These are phyloP conservation scores for Volucella zonaria DNA, from an alignment of 2,888 invertebrate genomes.

Conservation along the genomic window DNA sequence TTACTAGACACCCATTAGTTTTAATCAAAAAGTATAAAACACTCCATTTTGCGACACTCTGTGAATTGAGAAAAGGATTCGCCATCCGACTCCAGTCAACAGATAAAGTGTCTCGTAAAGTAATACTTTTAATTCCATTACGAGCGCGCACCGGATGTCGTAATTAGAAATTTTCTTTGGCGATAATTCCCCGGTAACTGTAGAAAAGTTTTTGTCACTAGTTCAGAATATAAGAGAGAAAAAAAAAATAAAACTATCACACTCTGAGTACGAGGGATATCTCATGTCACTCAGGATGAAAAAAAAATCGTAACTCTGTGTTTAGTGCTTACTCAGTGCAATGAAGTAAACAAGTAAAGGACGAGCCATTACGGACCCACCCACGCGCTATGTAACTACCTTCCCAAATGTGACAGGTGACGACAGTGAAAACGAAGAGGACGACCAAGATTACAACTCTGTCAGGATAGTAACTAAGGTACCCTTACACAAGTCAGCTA, in stretches of 20 bases:
- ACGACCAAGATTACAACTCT: conserved; percentile 6
- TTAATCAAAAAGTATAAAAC: no score
- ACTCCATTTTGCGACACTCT: no score
- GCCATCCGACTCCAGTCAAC: conserved; percentile 18
- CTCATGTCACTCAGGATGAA: conserved; percentile 19
- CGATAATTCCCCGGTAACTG: conserved; percentile 70
- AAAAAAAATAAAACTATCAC: conserved; percentile 24
- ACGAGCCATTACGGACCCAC: conserved; percentile 30
- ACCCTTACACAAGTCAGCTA: conserved; percentile 22
- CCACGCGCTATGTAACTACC: not conserved
- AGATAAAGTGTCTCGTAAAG: conserved; percentile 53
- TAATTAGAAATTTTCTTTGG: conserved; percentile 74
- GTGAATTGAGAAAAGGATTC: not conserved
- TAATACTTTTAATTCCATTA: conserved; percentile 68
- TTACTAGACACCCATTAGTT: no score
- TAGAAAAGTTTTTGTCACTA: conserved; percentile 17
- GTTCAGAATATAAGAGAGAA: not conserved
- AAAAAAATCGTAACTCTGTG: conserved; percentile 23
- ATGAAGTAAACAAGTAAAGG: conserved; percentile 45
- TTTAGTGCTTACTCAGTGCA: conserved; percentile 27
- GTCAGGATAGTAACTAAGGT: not conserved
- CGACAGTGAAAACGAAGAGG: conserved; percentile 33
- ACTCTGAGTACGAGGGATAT: not conserved
- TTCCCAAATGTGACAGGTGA: conserved; percentile 37
- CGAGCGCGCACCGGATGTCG: conserved; percentile 63